phyloP scores from a whole-genome alignment of 1,140 invertebrate species.

The Pararge aegeria region DNA sequence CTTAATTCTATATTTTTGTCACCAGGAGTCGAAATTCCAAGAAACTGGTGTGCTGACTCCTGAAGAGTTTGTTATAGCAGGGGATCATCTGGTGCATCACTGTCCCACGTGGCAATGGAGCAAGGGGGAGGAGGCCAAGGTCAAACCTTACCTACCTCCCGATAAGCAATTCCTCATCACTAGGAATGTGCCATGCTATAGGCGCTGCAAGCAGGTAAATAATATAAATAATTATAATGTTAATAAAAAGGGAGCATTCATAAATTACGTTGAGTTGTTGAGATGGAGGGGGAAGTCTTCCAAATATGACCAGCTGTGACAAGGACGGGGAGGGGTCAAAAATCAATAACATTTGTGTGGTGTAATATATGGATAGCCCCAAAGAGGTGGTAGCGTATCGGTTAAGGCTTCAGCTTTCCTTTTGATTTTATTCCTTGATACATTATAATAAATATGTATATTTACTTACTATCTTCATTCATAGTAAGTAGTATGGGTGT shows the following conservation, averaged over 20 bases:
- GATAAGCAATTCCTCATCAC: conserved; percentile 99
- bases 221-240: not conserved
- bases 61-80: conserved; percentile 97
- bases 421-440: too few relatives aligned
- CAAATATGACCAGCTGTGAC: too few relatives aligned
- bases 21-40: conserved; percentile 97
- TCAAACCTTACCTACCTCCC: conserved; percentile 92
- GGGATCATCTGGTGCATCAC: conserved; percentile 99
- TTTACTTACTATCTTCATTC: too few relatives aligned
- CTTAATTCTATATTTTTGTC: conserved; percentile 20
- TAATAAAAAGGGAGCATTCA: not conserved
- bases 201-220: conserved; percentile 93
- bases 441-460: too few relatives aligned
- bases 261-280: too few relatives aligned
- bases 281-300: too few relatives aligned
- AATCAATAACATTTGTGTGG: too few relatives aligned
- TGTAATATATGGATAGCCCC: too few relatives aligned
- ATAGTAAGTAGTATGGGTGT: too few relatives aligned
- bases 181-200: conserved; percentile 96
- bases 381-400: too few relatives aligned
- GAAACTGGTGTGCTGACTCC: conserved; percentile 99
- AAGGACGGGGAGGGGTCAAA: too few relatives aligned
- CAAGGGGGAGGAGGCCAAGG: conserved; percentile 91
- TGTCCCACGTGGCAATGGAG: conserved; percentile 99
- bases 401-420: too few relatives aligned